A percentile compares a stretch with the other conserved stretches of the same genome.
These are phyloP conservation scores for Agonopterix heracliana DNA, from an alignment of 2,888 invertebrate species.

Conservation along the genomic window DNA sequence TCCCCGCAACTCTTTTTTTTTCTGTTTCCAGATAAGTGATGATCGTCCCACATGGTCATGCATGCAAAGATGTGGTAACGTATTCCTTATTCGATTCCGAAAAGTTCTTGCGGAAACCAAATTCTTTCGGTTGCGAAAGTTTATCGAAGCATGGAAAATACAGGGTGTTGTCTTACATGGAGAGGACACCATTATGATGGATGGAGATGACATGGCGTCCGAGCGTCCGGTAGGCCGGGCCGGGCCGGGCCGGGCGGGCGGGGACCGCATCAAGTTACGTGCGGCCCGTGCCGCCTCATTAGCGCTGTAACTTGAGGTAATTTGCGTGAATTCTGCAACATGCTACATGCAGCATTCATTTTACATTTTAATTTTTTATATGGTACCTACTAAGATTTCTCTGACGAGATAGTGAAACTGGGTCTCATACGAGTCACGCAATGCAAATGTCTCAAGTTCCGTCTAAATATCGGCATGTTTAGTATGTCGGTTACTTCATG, in stretches of 20 bases:
- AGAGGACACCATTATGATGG: constrained; percentile 21
- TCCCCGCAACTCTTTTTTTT: constrained; percentile 55
- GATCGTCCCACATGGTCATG: constrained; percentile 42
- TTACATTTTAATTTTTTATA: constrained; percentile 16
- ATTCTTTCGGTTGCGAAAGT: background rate
- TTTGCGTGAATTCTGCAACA: constrained; percentile 26
- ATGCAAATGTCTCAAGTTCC: too few relatives aligned
- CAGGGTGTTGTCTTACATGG: background rate
- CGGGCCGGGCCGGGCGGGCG: constrained; percentile 16
- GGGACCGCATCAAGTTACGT: constrained; percentile 41
- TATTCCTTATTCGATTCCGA: constrained; percentile 5
- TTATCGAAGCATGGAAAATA: constrained; percentile 6
- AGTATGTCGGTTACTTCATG: too few relatives aligned
- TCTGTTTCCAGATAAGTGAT: constrained; percentile 39
- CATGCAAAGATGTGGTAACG: constrained; percentile 36
- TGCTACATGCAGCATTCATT: constrained; percentile 12
- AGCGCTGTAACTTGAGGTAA: constrained; percentile 43
- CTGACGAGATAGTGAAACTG: too few relatives aligned
- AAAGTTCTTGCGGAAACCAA: constrained; percentile 4
- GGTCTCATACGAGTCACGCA: too few relatives aligned
- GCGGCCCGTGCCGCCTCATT: constrained; percentile 58
- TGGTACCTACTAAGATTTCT: background rate
- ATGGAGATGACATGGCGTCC: constrained; percentile 18
- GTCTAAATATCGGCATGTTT: too few relatives aligned
- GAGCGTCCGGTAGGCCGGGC: constrained; percentile 3